Evolutionary conservation across 2,888 invertebrate species (phyloP), one percentile per base, ranked within the genome.

Genomic region (Nomada fabriciana): DNA sequence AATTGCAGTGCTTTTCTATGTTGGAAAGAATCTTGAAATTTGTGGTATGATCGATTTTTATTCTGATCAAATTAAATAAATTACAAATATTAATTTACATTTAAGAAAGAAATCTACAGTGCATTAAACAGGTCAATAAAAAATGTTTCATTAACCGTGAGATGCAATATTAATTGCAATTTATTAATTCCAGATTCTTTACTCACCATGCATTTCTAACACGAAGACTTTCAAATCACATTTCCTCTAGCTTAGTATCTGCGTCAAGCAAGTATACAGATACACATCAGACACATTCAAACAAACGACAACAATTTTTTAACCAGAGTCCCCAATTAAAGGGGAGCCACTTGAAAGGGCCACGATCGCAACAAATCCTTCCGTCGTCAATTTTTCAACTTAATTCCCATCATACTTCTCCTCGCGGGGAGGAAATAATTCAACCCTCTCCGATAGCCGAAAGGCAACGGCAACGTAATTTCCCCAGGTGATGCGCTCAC

Each of bases 401-500:
- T 61, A 70, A 63, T 76, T 70, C 18, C 65, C 64, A 36, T 36
- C 15, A 13, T 47, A 18, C 13, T n/a, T 23, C 53, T 20, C 29
- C 42, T 57, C 20, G 23, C 4, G 7, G 10, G 25, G 29, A n/a
- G 20, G 59, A 20, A 53, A 43, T 42, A 60, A 65, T 36, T 65
- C 77, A 60, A 29, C 60, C 52, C 60, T 7, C 13, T 20, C 23
- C 13, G 55, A 69, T 43, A 43, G 43, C 42, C 25, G n/a, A 69
- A 23, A 13, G 36, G 42, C 18, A 20, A 36, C 42, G 11, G 13
- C n/a, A 13, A 13, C 59, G 47, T 43, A 77, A 77, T 77, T 77
- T 71, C 52, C 47, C 43, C 20, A 13, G 36, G 15, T 36, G 70
- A 36, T 55, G 76, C 52, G 36, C 63, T 50, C 55, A 63, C 61